phyloP scores from a whole-genome alignment of 1,140 invertebrate species.

The Lanistes nyassanus region DNA sequence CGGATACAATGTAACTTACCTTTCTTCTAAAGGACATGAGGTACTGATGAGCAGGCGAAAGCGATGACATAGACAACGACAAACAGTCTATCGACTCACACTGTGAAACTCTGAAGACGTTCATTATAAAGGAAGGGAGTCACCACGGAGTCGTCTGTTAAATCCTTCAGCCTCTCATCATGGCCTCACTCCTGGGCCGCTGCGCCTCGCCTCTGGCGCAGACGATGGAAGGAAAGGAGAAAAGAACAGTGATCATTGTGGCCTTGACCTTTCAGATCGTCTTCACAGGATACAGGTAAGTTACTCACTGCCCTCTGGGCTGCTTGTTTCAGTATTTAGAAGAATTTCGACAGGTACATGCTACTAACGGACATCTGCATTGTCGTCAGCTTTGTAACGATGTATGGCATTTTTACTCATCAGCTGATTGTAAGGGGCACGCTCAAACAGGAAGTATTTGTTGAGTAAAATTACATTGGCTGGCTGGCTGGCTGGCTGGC shows the following conservation, averaged over 20 bases:
- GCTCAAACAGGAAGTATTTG: too few species aligned
- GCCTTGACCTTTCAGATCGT: constrained; percentile 35
- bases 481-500: too few species aligned
- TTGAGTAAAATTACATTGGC: too few species aligned
- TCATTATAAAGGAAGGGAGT: too few species aligned
- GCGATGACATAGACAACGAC: too few species aligned
- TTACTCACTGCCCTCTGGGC: neutral
- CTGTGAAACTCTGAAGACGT: too few species aligned
- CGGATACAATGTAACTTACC: too few species aligned
- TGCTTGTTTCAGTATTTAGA: neutral
- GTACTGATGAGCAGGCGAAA: too few species aligned
- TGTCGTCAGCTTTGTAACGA: neutral
- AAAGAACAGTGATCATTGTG: constrained; percentile 23
- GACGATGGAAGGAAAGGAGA: constrained; percentile 25
- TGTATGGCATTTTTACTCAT: too few species aligned
- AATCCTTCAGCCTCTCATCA: neutral
- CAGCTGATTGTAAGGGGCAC: neutral
- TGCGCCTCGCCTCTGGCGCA: constrained; percentile 6
- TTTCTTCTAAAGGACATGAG: too few species aligned
- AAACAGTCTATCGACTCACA: too few species aligned
- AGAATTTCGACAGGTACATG: neutral
- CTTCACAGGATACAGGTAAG: constrained; percentile 40
- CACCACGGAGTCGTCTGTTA: too few species aligned
- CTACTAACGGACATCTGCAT: neutral
- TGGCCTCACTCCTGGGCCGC: neutral